Conservation (phyloP, 2,797 vertebrate species). For the Babyrousa celebensis region DNA sequence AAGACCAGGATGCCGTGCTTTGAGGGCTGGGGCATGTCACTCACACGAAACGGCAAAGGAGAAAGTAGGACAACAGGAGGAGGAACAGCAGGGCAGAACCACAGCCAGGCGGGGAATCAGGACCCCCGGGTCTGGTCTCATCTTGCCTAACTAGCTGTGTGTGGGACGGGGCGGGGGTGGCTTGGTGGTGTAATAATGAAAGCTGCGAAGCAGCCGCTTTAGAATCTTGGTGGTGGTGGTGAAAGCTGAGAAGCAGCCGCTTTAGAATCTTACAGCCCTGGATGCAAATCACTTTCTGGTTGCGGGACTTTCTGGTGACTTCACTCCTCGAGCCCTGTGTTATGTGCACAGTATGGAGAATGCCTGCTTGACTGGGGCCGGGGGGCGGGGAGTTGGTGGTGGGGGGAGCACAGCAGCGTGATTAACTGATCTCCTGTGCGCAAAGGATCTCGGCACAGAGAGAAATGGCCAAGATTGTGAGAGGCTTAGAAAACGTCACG, state of each 20-base stretch:
- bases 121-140: not conserved
- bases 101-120: not conserved
- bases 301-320: not conserved
- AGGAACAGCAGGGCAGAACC: not conserved
- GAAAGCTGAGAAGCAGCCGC: not conserved
- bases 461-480: slow-evolving; percentile 4
- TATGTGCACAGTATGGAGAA: not conserved
- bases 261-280: not conserved
- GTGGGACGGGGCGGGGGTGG: not conserved
- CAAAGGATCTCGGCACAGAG: not conserved
- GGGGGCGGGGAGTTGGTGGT: too few relatives aligned
- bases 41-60: not conserved
- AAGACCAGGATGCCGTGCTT: not conserved
- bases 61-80: not conserved
- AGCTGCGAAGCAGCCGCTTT: not conserved
- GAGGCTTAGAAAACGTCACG: not conserved
- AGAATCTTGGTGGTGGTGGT: not conserved
- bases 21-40: not conserved
- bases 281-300: not conserved
- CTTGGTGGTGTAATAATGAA: not conserved
- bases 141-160: not conserved
- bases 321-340: not conserved
- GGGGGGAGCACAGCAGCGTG: not conserved
- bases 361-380: too few relatives aligned
- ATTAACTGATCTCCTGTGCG: rapidly evolving